Percentiles rank a stretch among this genome's conserved stretches.
Conservation (phyloP, 2,797 vertebrate genomes). For the Cetoscarus ocellatus region DNA sequence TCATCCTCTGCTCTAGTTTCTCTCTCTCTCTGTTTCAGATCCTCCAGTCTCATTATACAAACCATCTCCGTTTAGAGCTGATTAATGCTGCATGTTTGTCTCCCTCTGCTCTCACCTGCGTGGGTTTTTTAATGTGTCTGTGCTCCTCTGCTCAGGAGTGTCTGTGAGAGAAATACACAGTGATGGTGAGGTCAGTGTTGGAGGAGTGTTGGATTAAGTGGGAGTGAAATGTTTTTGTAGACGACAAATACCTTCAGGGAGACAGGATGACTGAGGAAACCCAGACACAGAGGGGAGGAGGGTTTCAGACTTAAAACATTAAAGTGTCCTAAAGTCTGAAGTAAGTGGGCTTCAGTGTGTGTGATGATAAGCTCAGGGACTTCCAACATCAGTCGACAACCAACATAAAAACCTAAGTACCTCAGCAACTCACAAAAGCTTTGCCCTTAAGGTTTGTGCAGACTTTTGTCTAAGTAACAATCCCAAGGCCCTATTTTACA, state of each 20-base stretch:
- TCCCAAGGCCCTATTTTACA: no score
- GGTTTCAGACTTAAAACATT: neutral
- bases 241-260: constrained; percentile 35
- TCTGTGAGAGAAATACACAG: constrained; percentile 15
- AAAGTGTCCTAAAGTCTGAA: neutral
- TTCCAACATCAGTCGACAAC: no score
- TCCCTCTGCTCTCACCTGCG: neutral
- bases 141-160: constrained; percentile 8
- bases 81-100: constrained; percentile 33
- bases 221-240: constrained; percentile 52
- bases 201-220: constrained; percentile 37
- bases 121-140: constrained; percentile 20
- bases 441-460: no score
- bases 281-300: neutral
- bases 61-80: constrained; percentile 40
- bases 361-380: no score
- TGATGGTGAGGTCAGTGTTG: constrained; percentile 42
- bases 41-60: constrained; percentile 34
- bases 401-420: no score
- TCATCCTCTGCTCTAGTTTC: constrained; percentile 26
- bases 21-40: constrained; percentile 1
- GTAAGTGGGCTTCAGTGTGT: neutral
- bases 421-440: no score
- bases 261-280: constrained; percentile 17
- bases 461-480: no score